A percentile compares a stretch with the other conserved stretches of the same genome.
These are phyloP conservation scores for Epinephelus coioides DNA, from an alignment of 2,797 vertebrate genomes.

Conservation along the genomic window DNA sequence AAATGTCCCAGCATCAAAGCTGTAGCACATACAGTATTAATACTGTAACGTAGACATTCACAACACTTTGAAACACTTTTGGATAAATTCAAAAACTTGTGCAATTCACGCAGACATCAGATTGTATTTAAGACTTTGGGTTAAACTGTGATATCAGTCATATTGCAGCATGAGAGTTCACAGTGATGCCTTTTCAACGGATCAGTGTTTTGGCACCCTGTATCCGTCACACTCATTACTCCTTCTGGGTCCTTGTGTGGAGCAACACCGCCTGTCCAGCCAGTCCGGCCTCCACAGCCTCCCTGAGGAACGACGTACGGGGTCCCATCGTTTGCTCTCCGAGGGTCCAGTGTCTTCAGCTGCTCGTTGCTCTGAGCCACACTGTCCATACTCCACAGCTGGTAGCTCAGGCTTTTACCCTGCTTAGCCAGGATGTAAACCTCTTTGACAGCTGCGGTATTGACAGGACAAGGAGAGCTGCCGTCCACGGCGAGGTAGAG, in stretches of 20 bases:
- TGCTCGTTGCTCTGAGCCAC: slow-evolving; percentile 89
- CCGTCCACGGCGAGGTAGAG: slow-evolving; percentile 42
- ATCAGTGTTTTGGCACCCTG: neutral
- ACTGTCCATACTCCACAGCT: slow-evolving; percentile 88
- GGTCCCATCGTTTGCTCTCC: slow-evolving; percentile 83
- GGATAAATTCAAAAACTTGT: neutral
- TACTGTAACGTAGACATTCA: neutral
- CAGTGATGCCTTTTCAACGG: neutral
- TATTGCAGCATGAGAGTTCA: neutral
- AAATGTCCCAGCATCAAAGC: no score
- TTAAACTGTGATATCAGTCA: neutral
- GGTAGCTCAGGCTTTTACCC: slow-evolving; percentile 92
- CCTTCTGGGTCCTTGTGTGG: slow-evolving; percentile 58
- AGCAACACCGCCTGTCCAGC: slow-evolving; percentile 90
- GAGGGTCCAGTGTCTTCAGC: slow-evolving; percentile 88
- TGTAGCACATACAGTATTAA: neutral
- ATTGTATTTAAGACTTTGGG: neutral
- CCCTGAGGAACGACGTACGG: slow-evolving; percentile 89
- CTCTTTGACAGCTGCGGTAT: slow-evolving; percentile 57
- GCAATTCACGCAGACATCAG: neutral
- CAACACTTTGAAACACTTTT: slow-evolving; percentile 8
- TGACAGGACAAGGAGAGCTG: slow-evolving; percentile 43
- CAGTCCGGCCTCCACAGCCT: slow-evolving; percentile 88
- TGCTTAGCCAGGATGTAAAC: slow-evolving; percentile 92
- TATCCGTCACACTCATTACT: neutral